Base-by-base conservation (phyloP, 2,797 vertebrate genomes). In the Clarias fuscus region DNA sequence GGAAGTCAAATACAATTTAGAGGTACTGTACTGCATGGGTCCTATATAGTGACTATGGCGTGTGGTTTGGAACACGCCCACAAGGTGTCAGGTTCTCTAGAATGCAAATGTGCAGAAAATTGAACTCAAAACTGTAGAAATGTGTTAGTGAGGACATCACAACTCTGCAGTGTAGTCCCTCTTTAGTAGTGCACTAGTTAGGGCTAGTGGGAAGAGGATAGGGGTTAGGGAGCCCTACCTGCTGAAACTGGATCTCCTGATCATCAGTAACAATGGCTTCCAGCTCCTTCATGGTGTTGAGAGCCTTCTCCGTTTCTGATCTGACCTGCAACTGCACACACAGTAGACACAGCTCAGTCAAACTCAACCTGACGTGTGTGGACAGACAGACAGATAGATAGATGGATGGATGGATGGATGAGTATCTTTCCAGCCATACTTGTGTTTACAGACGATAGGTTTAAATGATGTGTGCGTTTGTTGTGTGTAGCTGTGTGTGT, bases 171-270 rank as follows among this genome's bases (percentile, higher is more conserved):
- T 24, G 37, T 22, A 22, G 2, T 18, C 20, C 43, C 33, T 71
- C 33, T 37, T 37, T 15, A 53, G 14, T 15, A 75, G 24, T 17
- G 24, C 24, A 75, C 40, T 53, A 27, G 43, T 53, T 27, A 75
- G 72, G 1, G 24, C 1, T 11, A 33, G 76, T 37, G 2, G 18
- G 17, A 24, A n/a, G 14, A 53, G 43, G 4, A 1, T 15, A 56
- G n/a, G n/a, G 59, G 62, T 6, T 65, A 56, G 27, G 48, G 43
- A 59, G 48, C 10, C 61, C 71, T 78, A 91, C 95, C 84, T 95
- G 94, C 79, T 90, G 92, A 76, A 89, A 84, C 0, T 95, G 91
- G 79, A 86, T 92, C 53, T 93, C 87, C 58, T 94, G 94, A 89
- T 95, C 95, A 3, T 91, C 92, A 88, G 62, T 91, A 70, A 94